Evolutionary conservation across 2,888 invertebrate species (phyloP).

Genomic region (Heterodera filipjevi): DNA sequence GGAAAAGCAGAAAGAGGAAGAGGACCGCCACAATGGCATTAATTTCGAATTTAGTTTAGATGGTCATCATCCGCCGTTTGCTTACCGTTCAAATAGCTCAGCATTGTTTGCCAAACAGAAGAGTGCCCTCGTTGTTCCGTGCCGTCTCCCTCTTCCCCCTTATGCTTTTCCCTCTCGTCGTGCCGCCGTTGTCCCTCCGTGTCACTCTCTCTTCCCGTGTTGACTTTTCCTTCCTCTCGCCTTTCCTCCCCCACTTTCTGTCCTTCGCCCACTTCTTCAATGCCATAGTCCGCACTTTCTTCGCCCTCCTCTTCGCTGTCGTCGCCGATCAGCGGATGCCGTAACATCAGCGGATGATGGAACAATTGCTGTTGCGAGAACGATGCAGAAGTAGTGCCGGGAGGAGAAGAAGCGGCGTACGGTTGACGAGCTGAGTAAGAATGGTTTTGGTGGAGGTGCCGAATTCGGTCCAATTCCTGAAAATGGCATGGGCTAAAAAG

Average conservation of each 20-base stretch:
- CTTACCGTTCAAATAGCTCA: neutral
- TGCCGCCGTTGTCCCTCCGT: neutral
- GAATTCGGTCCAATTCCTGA: constrained; percentile 12
- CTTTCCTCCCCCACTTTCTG: neutral
- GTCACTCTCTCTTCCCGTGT: neutral
- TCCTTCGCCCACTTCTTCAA: neutral
- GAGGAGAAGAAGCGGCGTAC: neutral
- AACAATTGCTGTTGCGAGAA: neutral
- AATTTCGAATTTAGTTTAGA: too few species aligned
- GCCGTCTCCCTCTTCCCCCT: neutral
- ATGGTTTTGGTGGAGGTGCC: constrained; percentile 8
- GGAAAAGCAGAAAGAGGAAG: too few species aligned
- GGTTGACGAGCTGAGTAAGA: neutral
- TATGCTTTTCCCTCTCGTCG: neutral
- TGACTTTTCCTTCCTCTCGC: neutral
- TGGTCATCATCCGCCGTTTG: neutral
- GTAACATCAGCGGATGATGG: constrained; percentile 9
- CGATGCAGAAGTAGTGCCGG: neutral
- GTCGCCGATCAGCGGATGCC: constrained; percentile 15
- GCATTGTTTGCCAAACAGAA: neutral
- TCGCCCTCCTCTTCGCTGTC: constrained; percentile 7
- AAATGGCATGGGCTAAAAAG: neutral
- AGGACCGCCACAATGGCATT: neutral
- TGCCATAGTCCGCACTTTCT: constrained; percentile 25
- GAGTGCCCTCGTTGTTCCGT: neutral